Conservation (phyloP, 2,888 invertebrate genomes). For the Calliopum simillimum region DNA sequence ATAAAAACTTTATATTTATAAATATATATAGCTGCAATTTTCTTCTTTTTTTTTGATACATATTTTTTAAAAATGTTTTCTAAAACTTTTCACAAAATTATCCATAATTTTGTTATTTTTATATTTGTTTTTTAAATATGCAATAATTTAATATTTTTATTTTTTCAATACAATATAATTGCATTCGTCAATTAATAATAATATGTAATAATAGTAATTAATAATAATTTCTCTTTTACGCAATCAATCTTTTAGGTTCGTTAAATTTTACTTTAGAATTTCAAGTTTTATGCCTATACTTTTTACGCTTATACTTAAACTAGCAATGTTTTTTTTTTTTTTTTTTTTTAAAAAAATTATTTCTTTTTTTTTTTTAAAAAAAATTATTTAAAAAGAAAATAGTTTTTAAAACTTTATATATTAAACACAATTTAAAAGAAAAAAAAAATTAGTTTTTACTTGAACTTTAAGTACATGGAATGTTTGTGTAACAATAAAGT, state of each 20-base stretch:
- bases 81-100: not conserved
- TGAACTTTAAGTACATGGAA: slow-evolving; percentile 36
- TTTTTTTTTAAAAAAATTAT: slow-evolving; percentile 9
- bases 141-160: slow-evolving; percentile 12
- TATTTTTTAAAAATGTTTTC: not conserved
- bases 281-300: slow-evolving; percentile 20
- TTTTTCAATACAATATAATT: slow-evolving; percentile 17
- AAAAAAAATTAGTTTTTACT: not conserved
- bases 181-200: slow-evolving; percentile 2
- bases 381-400: slow-evolving; percentile 16
- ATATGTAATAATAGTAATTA: slow-evolving; percentile 1
- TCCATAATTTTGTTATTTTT: not conserved
- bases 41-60: not conserved
- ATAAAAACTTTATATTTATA: slow-evolving; percentile 7
- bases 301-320: slow-evolving; percentile 15
- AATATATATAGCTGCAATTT: slow-evolving; percentile 7
- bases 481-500: slow-evolving; percentile 7
- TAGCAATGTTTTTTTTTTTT: slow-evolving; percentile 9
- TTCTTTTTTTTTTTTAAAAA: slow-evolving; percentile 17
- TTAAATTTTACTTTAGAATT: slow-evolving; percentile 34
- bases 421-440: too few relatives aligned
- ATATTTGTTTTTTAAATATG: slow-evolving; percentile 3
- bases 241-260: slow-evolving; percentile 27
- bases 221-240: not conserved
- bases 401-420: not conserved